These are phyloP conservation scores for Marmota monax DNA, from an alignment of 2,113 vertebrate genomes.

Conservation along the genomic window DNA sequence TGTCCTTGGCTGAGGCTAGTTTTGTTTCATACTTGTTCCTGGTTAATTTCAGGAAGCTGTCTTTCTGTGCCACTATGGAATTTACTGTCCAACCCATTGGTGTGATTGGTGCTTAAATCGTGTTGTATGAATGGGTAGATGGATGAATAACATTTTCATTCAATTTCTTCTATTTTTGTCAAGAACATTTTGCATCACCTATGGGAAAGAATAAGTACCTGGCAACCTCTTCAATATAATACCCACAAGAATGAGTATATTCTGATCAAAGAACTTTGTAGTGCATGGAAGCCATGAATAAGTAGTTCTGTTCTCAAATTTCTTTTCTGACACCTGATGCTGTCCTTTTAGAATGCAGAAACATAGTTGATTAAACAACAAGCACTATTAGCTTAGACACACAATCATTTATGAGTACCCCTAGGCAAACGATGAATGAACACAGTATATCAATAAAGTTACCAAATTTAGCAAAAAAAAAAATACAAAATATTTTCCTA, in stretches of 20 bases:
- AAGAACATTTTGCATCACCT: conserved; percentile 23
- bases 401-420: background rate
- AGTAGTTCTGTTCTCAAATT: background rate
- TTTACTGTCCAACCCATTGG: background rate
- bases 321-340: background rate
- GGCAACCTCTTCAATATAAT: background rate
- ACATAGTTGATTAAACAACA: background rate
- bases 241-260: background rate
- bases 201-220: background rate
- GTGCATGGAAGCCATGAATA: background rate
- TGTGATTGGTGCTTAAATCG: background rate
- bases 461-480: conserved; percentile 25
- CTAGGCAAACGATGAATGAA: background rate
- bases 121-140: background rate
- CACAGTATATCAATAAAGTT: background rate
- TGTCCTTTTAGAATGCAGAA: conserved; percentile 32
- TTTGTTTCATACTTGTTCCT: conserved; percentile 28
- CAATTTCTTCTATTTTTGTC: background rate
- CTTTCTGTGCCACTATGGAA: background rate
- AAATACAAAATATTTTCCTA: background rate
- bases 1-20: background rate
- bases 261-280: conserved; percentile 13
- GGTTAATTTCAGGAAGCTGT: conserved; percentile 1
- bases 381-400: background rate
- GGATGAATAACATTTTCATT: background rate